These are phyloP conservation scores for Trogon surrucura DNA, from an alignment of 2,113 vertebrate genomes.

Conservation along the genomic window DNA sequence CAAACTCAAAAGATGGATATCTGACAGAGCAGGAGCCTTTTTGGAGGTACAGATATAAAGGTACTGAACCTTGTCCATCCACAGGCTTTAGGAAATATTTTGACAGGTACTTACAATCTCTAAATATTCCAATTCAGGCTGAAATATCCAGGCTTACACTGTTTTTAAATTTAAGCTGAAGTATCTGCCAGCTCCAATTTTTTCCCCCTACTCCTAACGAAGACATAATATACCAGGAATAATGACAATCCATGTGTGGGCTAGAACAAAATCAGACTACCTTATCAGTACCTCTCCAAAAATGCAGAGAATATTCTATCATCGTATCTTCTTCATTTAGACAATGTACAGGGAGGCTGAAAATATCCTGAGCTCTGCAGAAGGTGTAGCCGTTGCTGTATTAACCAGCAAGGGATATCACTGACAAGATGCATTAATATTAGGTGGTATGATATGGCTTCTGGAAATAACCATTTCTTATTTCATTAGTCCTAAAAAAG, in stretches of 20 bases:
- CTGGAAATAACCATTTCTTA: conserved; percentile 37
- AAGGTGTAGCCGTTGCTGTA: not conserved
- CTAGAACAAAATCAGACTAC: not conserved
- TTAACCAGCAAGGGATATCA: conserved; percentile 15
- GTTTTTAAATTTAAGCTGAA: not conserved
- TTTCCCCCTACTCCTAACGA: not conserved
- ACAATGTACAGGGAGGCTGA: not conserved
- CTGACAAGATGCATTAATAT: conserved; percentile 42
- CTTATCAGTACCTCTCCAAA: not conserved
- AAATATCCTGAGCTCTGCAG: conserved; percentile 29
- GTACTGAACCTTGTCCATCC: not conserved
- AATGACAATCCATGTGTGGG: not conserved
- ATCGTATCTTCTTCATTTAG: conserved; percentile 3
- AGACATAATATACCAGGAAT: not conserved
- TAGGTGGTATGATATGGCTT: not conserved
- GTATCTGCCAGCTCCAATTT: not conserved
- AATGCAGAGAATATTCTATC: not conserved
- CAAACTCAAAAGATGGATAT: not conserved
- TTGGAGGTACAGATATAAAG: not conserved
- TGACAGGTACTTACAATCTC: not conserved
- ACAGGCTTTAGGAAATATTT: not conserved
- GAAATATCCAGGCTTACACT: not conserved
- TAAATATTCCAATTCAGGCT: not conserved
- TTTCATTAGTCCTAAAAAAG: conserved; percentile 39
- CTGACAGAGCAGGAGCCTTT: not conserved